Evolutionary conservation across 2,113 vertebrate species (phyloP), one percentile per base, ranked within the genome.

Genomic region (Promerops cafer): DNA sequence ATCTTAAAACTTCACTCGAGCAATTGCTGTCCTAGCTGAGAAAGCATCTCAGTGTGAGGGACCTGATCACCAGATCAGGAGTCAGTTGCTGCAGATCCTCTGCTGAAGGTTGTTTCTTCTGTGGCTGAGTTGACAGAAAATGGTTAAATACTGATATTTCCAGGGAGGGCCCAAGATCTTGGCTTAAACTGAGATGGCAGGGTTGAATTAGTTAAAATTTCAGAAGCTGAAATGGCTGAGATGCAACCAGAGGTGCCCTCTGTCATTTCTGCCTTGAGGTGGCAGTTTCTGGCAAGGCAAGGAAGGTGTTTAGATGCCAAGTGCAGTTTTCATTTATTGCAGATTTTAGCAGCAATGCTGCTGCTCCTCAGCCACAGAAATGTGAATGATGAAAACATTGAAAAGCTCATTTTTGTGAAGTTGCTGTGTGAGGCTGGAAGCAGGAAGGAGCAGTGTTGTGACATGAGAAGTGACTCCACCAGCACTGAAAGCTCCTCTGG

Each of bases 381-480:
- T 5, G 7, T 10, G 30, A 22, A 21, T 64, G 21, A 57, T 0
- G 0, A n/a, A 83, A 66, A 8, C 30, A 15, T 1, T 35, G 65
- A 30, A 81, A 83, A 81, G 13, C 21, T 64, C 31, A 1, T 3
- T 59, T 69, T 47, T 30, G 9, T 65, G 31, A 74, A 65, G 28
- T 6, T 19, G 17, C 14, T 37, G 9, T 61, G 42, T 53, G 50
- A 74, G 15, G 30, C 57, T 76, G 65, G 61, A 75, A 72, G 60
- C 21, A 54, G 66, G 6, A 40, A 61, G 23, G 60, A 66, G 37
- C 18, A 7, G 13, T n/a, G 27, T 5, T 68, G 49, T 44, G 63
- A n/a, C 18, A 3, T 13, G 16, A 56, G 69, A 24, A 64, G 21
- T 42, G 19, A 40, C 27, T 71, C 64, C 5, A 17, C 26, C 35